Percentiles rank a stretch among this genome's conserved stretches.
Evolutionary conservation across 2,113 vertebrate species (phyloP).

Genomic region (Regulus satrapa): DNA sequence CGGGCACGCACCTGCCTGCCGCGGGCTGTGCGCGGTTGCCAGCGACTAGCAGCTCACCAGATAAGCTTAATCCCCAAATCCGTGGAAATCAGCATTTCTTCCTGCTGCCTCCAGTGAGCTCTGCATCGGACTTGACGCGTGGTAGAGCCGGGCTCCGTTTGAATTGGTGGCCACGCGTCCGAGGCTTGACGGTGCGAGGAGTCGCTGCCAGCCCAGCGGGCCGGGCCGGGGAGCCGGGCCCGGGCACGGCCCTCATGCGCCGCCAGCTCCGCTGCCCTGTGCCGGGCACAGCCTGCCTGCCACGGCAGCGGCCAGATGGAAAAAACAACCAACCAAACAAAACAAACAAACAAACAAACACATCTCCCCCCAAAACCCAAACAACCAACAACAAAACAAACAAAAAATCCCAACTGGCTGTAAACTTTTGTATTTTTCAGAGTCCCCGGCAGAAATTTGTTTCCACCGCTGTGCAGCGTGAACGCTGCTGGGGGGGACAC

Average conservation of each 20-base stretch:
- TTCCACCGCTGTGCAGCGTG: accelerated
- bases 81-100: not conserved
- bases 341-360: no score
- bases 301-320: accelerated
- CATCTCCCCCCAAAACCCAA: no score
- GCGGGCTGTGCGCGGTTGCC: accelerated
- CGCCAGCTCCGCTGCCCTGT: no score
- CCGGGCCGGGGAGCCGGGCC: no score
- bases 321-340: no score
- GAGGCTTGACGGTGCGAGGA: not conserved
- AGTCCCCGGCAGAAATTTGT: not conserved
- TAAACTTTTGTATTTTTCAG: accelerated
- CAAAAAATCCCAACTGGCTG: no score
- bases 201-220: accelerated
- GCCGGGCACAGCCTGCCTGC: no score
- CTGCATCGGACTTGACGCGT: accelerated
- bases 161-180: not conserved
- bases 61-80: not conserved
- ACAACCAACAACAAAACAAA: no score
- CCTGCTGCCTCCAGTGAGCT: not conserved
- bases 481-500: accelerated
- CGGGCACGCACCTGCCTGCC: not conserved
- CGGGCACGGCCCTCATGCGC: no score
- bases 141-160: not conserved
- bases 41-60: not conserved